Evolutionary conservation across 2,888 invertebrate species (phyloP).

Genomic region (Cephus spinipes): DNA sequence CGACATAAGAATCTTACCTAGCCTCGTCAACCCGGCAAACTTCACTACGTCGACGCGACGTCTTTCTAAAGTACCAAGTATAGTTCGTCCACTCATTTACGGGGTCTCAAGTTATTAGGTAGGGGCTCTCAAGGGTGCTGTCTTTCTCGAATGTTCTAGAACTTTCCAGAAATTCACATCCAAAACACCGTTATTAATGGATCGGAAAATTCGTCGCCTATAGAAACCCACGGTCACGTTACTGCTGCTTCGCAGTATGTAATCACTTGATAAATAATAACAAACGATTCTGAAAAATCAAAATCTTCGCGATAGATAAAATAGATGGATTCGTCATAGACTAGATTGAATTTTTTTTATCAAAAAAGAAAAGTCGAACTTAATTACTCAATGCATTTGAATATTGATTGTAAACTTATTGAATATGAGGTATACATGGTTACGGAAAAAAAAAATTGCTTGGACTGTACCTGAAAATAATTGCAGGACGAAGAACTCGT

Average conservation of each 20-base stretch:
- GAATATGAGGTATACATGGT: not conserved
- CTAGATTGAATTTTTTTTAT: too few species aligned
- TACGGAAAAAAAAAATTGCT: not conserved
- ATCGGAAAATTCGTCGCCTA: not conserved
- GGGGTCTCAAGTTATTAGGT: slow-evolving; percentile 36
- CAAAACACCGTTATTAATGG: slow-evolving; percentile 45
- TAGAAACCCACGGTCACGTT: not conserved
- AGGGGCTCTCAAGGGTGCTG: slow-evolving; percentile 33
- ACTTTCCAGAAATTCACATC: not conserved
- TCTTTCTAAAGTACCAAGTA: slow-evolving; percentile 33
- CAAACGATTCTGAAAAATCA: not conserved
- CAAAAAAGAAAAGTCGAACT: not conserved
- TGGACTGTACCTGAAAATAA: slow-evolving; percentile 34
- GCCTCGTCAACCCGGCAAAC: slow-evolving; percentile 30
- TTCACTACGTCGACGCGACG: slow-evolving; percentile 8
- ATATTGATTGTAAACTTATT: not conserved
- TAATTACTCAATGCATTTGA: not conserved
- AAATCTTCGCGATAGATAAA: not conserved
- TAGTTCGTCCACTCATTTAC: slow-evolving; percentile 48
- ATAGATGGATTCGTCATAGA: too few species aligned
- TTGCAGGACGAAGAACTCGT: slow-evolving; percentile 27
- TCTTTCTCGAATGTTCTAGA: slow-evolving; percentile 31
- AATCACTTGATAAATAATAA: not conserved
- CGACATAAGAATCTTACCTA: slow-evolving; percentile 26
- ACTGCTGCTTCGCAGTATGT: not conserved